These are phyloP conservation scores for Nephrotoma appendiculata DNA, from an alignment of 2,888 invertebrate genomes.

Conservation along the genomic window DNA sequence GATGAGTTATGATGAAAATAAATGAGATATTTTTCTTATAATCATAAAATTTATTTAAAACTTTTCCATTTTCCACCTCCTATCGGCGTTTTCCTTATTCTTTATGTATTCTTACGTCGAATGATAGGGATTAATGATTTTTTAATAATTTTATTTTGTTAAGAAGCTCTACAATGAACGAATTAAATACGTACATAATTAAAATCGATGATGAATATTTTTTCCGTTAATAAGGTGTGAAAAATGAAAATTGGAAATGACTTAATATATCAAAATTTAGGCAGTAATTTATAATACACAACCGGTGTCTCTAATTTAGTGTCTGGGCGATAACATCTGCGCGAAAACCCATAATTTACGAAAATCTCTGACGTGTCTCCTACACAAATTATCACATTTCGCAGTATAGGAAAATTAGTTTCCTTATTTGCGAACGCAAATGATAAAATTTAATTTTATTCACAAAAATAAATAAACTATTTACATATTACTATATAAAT, in stretches of 20 bases:
- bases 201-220: not conserved
- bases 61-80: not conserved
- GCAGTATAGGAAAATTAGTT: not conserved
- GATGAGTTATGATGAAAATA: not conserved
- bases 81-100: not conserved
- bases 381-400: too few relatives aligned
- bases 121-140: not conserved
- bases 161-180: not conserved
- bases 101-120: not conserved
- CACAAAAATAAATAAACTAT: not conserved
- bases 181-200: not conserved
- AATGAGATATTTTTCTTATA: not conserved
- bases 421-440: not conserved
- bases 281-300: not conserved
- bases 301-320: not conserved
- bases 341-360: not conserved
- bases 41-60: not conserved
- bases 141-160: not conserved
- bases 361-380: not conserved
- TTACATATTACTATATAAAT: not conserved
- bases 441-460: not conserved
- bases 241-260: not conserved
- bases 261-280: not conserved
- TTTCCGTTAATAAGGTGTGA: not conserved
- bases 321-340: not conserved